phyloP scores from a whole-genome alignment of 2,888 invertebrate species.

The Psococerastis gibbosa region DNA sequence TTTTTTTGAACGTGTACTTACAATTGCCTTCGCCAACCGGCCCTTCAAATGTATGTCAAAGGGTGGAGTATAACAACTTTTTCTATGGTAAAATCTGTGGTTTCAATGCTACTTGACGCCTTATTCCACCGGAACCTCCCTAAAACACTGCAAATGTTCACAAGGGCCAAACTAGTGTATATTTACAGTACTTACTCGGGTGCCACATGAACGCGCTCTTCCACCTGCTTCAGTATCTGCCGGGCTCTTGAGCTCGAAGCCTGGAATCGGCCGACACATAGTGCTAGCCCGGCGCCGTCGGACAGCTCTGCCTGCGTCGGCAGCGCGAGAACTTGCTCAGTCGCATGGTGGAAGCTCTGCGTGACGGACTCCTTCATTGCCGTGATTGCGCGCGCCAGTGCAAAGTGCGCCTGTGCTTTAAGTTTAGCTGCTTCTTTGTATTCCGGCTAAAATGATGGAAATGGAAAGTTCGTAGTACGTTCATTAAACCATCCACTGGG shows the following conservation, averaged over 20 bases:
- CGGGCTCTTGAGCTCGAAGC: slow-evolving; percentile 73
- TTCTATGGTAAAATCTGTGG: too few relatives aligned
- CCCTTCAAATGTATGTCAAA: too few relatives aligned
- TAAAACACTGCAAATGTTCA: too few relatives aligned
- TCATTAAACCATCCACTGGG: too few relatives aligned
- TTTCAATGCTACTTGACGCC: too few relatives aligned
- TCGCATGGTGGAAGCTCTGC: slow-evolving; percentile 55
- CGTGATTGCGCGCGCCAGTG: slow-evolving; percentile 35
- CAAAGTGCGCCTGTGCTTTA: background rate
- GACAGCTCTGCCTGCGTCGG: slow-evolving; percentile 21
- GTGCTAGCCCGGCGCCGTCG: slow-evolving; percentile 34
- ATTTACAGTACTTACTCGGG: slow-evolving; percentile 39
- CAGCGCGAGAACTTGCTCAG: slow-evolving; percentile 51
- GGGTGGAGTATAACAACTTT: too few relatives aligned
- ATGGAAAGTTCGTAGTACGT: background rate
- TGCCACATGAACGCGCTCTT: slow-evolving; percentile 49
- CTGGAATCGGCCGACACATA: slow-evolving; percentile 89
- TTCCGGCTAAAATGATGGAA: background rate
- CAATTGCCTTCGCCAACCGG: too few relatives aligned
- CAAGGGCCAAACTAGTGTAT: background rate
- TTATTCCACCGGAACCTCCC: too few relatives aligned
- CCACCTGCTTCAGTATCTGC: slow-evolving; percentile 63
- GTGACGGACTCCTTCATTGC: slow-evolving; percentile 63
- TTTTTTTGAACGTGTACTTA: too few relatives aligned
- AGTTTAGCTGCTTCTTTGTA: slow-evolving; percentile 14